These are phyloP conservation scores for Agrotis puta DNA, from an alignment of 2,888 invertebrate genomes.

Conservation along the genomic window DNA sequence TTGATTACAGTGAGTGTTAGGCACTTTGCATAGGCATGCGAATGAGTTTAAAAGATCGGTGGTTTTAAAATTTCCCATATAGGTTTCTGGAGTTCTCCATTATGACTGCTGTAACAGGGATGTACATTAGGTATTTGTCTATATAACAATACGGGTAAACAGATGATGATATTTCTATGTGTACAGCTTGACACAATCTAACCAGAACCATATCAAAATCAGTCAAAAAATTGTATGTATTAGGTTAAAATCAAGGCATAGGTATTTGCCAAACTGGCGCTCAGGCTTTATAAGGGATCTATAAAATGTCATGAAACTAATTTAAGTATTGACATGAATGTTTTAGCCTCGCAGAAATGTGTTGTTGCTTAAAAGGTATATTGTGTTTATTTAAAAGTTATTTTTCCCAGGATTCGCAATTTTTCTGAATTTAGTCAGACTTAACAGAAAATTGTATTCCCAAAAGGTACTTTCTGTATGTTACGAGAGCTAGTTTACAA, in stretches of 20 bases:
- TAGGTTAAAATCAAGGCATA: too few relatives aligned
- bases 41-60: too few relatives aligned
- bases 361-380: not conserved
- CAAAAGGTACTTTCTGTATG: constrained; percentile 2
- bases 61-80: not conserved
- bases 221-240: not conserved
- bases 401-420: not conserved
- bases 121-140: too few relatives aligned
- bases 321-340: not conserved
- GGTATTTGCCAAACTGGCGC: not conserved
- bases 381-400: not conserved
- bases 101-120: too few relatives aligned
- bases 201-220: too few relatives aligned
- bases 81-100: not conserved
- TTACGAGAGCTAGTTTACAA: constrained; percentile 26
- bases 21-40: not conserved
- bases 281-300: not conserved
- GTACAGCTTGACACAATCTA: too few relatives aligned
- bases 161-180: too few relatives aligned
- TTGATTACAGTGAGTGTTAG: not conserved
- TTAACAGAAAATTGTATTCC: constrained; percentile 11
- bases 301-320: not conserved
- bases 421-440: too few relatives aligned
- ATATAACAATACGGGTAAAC: too few relatives aligned
- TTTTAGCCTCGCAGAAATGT: not conserved